These are phyloP conservation scores for Malurus alboscapulatus DNA, from an alignment of 2,113 vertebrate species.

Conservation along the genomic window DNA sequence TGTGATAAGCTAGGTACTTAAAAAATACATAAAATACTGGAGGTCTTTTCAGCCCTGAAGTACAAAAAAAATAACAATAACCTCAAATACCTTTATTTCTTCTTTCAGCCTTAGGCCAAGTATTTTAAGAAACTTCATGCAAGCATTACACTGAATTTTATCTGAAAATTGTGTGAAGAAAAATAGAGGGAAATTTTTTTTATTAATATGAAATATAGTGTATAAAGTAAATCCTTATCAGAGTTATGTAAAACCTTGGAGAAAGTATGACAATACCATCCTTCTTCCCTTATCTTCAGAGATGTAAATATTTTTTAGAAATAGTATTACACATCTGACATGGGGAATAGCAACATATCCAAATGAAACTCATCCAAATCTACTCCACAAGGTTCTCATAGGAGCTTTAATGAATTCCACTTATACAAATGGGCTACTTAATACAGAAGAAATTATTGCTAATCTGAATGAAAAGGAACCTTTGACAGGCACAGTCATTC, in stretches of 20 bases:
- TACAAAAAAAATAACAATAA: background rate
- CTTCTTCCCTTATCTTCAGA: background rate
- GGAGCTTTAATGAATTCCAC: constrained; percentile 42
- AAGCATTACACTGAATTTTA: background rate
- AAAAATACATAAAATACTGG: background rate
- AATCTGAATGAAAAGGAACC: constrained; percentile 32
- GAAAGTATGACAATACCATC: background rate
- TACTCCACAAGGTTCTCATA: background rate
- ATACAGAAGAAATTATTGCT: constrained; percentile 31
- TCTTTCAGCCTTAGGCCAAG: background rate
- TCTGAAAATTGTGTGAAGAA: background rate
- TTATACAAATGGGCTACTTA: constrained; percentile 42
- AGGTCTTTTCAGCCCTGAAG: background rate
- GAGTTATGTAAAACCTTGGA: background rate
- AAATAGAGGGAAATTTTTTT: background rate
- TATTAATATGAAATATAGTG: background rate
- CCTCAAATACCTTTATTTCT: background rate
- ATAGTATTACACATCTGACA: constrained; percentile 2
- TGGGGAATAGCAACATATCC: background rate
- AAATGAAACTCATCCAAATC: background rate
- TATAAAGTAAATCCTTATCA: background rate
- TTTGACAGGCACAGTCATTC: constrained; percentile 39
- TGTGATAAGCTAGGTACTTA: background rate
- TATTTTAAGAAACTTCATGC: background rate
- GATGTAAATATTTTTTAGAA: constrained; percentile 42